Conservation (phyloP, 2,113 vertebrate genomes). For the Pygoscelis antarcticus region DNA sequence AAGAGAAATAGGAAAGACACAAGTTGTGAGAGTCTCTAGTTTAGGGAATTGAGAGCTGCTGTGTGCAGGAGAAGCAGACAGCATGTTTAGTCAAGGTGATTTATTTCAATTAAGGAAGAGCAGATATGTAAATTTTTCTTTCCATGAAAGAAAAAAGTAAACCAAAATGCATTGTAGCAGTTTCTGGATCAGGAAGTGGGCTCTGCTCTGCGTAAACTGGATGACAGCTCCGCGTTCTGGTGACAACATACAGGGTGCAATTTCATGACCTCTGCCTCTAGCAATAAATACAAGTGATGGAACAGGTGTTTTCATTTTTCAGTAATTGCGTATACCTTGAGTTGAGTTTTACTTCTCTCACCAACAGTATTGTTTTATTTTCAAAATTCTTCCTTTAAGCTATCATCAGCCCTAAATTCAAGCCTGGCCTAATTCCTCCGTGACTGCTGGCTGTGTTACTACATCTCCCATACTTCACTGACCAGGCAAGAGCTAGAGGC, state of each 20-base stretch:
- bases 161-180: neutral
- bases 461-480: neutral
- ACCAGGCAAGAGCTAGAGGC: neutral
- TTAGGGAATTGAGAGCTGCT: neutral
- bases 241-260: neutral
- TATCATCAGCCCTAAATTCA: neutral
- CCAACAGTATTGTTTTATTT: neutral
- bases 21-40: neutral
- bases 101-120: neutral
- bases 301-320: neutral
- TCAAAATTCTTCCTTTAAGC: neutral
- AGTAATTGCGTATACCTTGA: neutral
- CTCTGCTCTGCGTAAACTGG: neutral
- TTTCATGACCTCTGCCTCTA: neutral
- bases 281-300: neutral
- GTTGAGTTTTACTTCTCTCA: neutral
- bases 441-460: neutral
- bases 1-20: neutral
- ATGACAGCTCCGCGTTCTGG: neutral
- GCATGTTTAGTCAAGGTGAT: neutral
- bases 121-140: neutral
- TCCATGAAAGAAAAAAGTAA: neutral
- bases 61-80: neutral
- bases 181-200: neutral
- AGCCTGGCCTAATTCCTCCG: neutral